Conservation (phyloP, 2,797 vertebrate species). For the Iguana delicatissima region DNA sequence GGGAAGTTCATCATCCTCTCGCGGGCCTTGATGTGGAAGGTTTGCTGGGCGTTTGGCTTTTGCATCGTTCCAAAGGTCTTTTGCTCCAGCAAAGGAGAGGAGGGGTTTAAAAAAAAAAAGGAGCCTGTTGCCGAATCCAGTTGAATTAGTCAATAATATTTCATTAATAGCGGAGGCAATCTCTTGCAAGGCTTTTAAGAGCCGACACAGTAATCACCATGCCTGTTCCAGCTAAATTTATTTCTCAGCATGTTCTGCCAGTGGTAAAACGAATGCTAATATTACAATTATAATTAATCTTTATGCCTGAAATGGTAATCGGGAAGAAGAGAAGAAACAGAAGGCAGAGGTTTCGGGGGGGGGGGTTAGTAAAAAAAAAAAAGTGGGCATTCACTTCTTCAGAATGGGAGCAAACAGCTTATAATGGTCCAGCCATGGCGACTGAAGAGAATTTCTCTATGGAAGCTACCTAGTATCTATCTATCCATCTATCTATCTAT, state of each 20-base stretch:
- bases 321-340: constrained; percentile 25
- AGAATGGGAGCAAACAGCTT: not conserved
- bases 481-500: no score
- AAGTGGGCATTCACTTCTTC: not conserved
- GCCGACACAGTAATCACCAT: constrained; percentile 55
- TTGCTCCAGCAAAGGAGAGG: constrained; percentile 31
- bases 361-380: no score
- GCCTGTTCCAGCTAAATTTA: constrained; percentile 67
- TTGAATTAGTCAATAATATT: constrained; percentile 59
- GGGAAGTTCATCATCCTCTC: not conserved
- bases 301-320: constrained; percentile 61
- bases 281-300: constrained; percentile 71
- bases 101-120: not conserved
- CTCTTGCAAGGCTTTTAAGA: constrained; percentile 56
- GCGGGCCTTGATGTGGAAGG: constrained; percentile 16
- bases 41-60: constrained; percentile 40
- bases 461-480: not conserved
- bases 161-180: constrained; percentile 62
- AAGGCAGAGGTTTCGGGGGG: constrained; percentile 9
- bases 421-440: not conserved
- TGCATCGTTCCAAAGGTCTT: constrained; percentile 44
- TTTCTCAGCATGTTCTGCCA: constrained; percentile 53
- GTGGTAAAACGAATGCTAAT: constrained; percentile 65
- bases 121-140: constrained; percentile 49
- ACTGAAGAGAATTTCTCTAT: not conserved